Evolutionary conservation across 2,797 vertebrate genomes (phyloP), one percentile per base, ranked within the genome.

Genomic region (Acridotheres tristis): DNA sequence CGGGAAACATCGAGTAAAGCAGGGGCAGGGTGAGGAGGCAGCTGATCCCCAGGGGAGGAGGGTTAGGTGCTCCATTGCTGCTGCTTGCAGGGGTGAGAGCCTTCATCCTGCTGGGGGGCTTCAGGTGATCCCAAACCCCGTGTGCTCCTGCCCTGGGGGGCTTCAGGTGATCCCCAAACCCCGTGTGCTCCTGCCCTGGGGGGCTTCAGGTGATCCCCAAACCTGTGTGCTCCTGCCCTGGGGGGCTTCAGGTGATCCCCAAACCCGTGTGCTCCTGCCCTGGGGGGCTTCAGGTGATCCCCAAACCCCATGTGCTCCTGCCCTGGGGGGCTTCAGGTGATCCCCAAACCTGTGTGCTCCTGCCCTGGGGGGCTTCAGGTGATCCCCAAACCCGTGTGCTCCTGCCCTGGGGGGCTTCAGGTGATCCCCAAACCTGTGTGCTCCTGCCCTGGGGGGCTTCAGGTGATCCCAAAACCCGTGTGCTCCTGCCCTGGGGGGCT

Each of bases 1-100:
- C 38, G 95, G 88, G 89, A 85, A 88, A 69, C 47, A 43, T 88
- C 61, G 40, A 40, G 48, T 68, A 83, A 83, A 61, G 54, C 61
- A 89, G 78, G 45, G 2, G 0, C 10, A 62, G 18, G 14, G 55
- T 85, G 78, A 89, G 85, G 89, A 95, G 61, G 75, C 66, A 32
- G 85, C 75, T 77, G 71, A 71, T 74, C 17, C 21, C 32, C 34
- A 25, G 5, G 13, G 30, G n/a, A 77, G 62, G 38, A 68, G 30
- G 16, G 51, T 57, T 43, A 10, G 50, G 9, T 0, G 2, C 25
- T 88, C 22, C 23, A 21, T 38, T 2, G 3, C 72, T 54, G 34
- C 53, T 9, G 8, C 53, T 58, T 23, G 9, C 0, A 0, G 40
- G 16, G 45, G 10, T 48, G 42, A 54, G 57, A 84, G 48, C 45